Base-by-base conservation (phyloP, 2,797 vertebrate species). In the Mus minutoides region DNA sequence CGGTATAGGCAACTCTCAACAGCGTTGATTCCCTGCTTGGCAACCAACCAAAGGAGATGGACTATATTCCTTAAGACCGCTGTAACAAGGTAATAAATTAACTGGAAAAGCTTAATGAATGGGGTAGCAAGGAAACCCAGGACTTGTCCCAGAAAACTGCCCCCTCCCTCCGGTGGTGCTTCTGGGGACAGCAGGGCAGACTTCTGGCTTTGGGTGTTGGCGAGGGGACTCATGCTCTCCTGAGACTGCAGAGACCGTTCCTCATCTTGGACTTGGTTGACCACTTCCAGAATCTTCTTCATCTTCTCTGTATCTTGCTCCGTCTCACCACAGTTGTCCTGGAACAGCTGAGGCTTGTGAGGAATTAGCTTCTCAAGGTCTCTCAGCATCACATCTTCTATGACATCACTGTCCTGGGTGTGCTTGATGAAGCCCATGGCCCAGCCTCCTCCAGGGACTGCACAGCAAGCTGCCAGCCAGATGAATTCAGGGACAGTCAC, bases 391-490 rank as follows among this genome's bases (percentile, higher is more conserved):
- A 99, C 94, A 13, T 98, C 98, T 21, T 62, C 98, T 73, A 99
- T 95, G 80, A 98, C 92, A 62, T 94, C 97, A 5, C 82, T 78
- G 10, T 96, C 97, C 3, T 0, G 67, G 0, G 17, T 64, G 37
- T 95, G 97, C 92, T 98, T 98, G 85, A 98, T 95, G n/a, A 99
- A 97, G 60, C 98, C 98, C 96, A 98, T 91, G 64, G 99, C 98
- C 98, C 98, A 99, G 54, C 98, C 96, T 12, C 97, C 92, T 0
- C 98, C 95, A 0, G 98, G 96, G 62, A 78, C 58, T 13, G 98
- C 98, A 22, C 99, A 99, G 43, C 98, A 99, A 64, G 98, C 99
- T 3, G 99, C 99, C 86, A 99, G 96, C 99, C 99, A 99, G 9
- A 99, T 96, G 10, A 77, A 97, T 62, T 98, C 97, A 6, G 99